Conservation (phyloP, 2,797 vertebrate species). For the Sebastes cheni region DNA sequence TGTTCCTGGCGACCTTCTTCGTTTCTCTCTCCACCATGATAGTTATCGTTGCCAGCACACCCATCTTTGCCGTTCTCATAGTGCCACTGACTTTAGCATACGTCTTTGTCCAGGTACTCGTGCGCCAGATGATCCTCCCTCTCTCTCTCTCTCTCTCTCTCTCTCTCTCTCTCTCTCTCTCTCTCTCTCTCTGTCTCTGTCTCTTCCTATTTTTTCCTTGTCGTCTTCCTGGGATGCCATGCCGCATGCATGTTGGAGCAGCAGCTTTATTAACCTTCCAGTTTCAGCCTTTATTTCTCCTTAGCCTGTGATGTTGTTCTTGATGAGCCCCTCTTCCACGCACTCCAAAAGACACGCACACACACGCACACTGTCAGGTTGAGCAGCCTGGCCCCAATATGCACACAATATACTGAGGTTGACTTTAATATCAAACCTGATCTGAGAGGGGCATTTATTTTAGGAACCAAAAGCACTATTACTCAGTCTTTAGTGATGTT, state of each 20-base stretch:
- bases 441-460: neutral
- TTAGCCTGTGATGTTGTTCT: conserved; percentile 37
- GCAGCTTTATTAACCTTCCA: conserved; percentile 34
- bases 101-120: conserved; percentile 90
- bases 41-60: conserved; percentile 90
- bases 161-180: neutral
- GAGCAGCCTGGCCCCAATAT: neutral
- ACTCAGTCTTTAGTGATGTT: conserved; percentile 14
- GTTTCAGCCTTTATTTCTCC: conserved; percentile 23
- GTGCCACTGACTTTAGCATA: conserved; percentile 88
- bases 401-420: neutral
- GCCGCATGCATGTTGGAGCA: conserved; percentile 38
- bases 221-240: conserved; percentile 47
- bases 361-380: conserved; percentile 1
- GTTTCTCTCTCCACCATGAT: conserved; percentile 89
- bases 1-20: conserved; percentile 90
- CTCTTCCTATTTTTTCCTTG: neutral
- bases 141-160: neutral
- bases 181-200: neutral
- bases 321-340: conserved; percentile 33
- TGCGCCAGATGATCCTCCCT: neutral
- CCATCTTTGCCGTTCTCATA: conserved; percentile 88
- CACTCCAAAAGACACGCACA: conserved; percentile 1
- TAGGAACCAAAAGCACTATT: neutral
- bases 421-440: neutral